A percentile compares a stretch with the other conserved stretches of the same genome.
Evolutionary conservation across 2,888 invertebrate species (phyloP).

Genomic region (Neoitamus cyanurus): DNA sequence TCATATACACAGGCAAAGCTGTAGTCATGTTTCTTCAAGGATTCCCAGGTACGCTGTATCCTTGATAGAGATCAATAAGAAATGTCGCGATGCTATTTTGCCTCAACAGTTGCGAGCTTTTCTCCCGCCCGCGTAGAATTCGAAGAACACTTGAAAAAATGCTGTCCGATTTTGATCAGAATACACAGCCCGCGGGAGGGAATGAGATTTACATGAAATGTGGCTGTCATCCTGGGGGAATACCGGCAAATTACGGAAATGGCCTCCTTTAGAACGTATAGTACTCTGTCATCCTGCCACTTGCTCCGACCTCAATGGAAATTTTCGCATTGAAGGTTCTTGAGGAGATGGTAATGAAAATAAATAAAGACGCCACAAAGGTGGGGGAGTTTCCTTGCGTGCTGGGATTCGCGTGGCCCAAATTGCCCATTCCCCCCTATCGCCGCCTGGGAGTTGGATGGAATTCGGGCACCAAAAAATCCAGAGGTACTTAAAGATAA

Average conservation of each 20-base stretch:
- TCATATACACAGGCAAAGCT: not conserved
- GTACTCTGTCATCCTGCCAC: not conserved
- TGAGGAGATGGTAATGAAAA: constrained; percentile 1
- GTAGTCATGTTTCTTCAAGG: not conserved
- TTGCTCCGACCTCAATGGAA: not conserved
- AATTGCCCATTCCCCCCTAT: not conserved
- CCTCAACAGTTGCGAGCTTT: not conserved
- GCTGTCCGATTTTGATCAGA: not conserved
- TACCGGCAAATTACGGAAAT: constrained; percentile 26
- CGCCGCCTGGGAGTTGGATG: not conserved
- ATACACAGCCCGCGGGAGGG: not conserved
- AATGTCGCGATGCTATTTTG: not conserved
- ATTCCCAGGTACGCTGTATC: not conserved
- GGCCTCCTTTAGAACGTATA: not conserved
- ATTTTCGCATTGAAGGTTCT: not conserved
- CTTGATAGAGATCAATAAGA: not conserved
- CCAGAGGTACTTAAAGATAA: constrained; percentile 37
- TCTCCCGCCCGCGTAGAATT: not conserved
- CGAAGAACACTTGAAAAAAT: not conserved
- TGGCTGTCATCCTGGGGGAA: constrained; percentile 2
- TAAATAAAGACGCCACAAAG: constrained; percentile 20
- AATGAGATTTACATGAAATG: constrained; percentile 23
- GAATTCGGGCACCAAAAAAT: not conserved
- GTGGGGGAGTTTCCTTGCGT: not conserved
- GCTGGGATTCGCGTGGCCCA: not conserved